Evolutionary conservation across 2,113 vertebrate species (phyloP), one percentile per base, ranked within the genome.

Genomic region (Pterocles gutturalis): DNA sequence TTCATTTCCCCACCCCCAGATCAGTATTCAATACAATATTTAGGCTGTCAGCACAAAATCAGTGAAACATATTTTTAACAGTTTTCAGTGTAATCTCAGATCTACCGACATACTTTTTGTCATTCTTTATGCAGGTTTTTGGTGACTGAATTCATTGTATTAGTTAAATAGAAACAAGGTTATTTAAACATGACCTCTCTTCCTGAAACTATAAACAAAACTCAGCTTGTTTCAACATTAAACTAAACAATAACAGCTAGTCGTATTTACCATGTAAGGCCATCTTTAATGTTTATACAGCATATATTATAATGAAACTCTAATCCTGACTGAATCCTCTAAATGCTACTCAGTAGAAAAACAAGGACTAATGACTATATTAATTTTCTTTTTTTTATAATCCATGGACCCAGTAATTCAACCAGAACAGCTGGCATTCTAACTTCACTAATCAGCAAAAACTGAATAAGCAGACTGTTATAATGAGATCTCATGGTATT

Each of bases 361-460:
- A 76, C 51, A 61, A 71, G 16, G 12, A 82, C 71, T 71, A 81
- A 93, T 38, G 18, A 77, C 19, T 62, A 66, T 31, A 91, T 89
- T 96, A 85, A 79, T 73, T 89, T 93, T 80, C 34, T 41, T 81
- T 88, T 89, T 89, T 89, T 81, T 58, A 61, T 77, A 77, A 91
- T 79, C 22, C 36, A 77, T 28, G 60, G 71, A 54, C 22, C 12
- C 19, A 48, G 26, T 76, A 72, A 85, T 80, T 81, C 48, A 65
- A 10, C 11, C 15, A 65, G 61, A 92, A 92, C 76, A 92, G 46
- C 83, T 96, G 90, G 53, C 58, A 66, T 62, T 89, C 70, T 80
- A 71, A 49, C 18, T 87, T 86, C 65, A 78, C 41, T 38, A 92
- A 77, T 29, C 66, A 93, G 71, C 57, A 90, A 89, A 77, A 89